Conservation (phyloP, 1,140 invertebrate species). For the Lasaia peninsularis region DNA sequence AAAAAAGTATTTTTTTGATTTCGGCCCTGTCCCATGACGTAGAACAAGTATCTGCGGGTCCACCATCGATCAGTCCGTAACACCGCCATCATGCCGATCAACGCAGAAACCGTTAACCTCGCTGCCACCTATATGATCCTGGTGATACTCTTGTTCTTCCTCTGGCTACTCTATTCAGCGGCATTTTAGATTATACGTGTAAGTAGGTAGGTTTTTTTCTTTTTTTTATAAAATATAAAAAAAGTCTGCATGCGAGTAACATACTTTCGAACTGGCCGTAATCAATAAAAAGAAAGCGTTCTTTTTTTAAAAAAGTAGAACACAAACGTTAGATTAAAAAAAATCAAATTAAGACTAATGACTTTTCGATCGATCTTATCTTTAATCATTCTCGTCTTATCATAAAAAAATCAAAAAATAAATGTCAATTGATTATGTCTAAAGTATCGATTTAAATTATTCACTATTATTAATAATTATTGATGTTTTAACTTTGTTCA, state of each 20-base stretch:
- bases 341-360: too few relatives aligned
- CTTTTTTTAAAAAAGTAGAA: too few relatives aligned
- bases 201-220: conserved; percentile 25
- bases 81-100: conserved; percentile 67
- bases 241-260: not conserved
- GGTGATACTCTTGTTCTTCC: conserved; percentile 69
- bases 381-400: too few relatives aligned
- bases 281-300: not conserved
- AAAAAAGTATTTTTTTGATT: conserved; percentile 16
- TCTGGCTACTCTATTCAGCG: conserved; percentile 72
- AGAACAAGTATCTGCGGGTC: conserved; percentile 29
- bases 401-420: too few relatives aligned
- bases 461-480: too few relatives aligned
- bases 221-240: not conserved
- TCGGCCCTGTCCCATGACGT: conserved; percentile 52
- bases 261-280: not conserved
- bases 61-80: conserved; percentile 47
- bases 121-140: conserved; percentile 75
- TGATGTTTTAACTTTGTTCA: too few relatives aligned
- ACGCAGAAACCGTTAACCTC: conserved; percentile 73
- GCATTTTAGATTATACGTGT: conserved; percentile 49
- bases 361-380: too few relatives aligned
- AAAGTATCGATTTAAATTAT: too few relatives aligned
- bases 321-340: too few relatives aligned
- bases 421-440: too few relatives aligned